A percentile compares a stretch with the other conserved stretches of the same genome.
Conservation (phyloP, 2,888 invertebrate genomes). For the Alloscopus bannaensis region DNA sequence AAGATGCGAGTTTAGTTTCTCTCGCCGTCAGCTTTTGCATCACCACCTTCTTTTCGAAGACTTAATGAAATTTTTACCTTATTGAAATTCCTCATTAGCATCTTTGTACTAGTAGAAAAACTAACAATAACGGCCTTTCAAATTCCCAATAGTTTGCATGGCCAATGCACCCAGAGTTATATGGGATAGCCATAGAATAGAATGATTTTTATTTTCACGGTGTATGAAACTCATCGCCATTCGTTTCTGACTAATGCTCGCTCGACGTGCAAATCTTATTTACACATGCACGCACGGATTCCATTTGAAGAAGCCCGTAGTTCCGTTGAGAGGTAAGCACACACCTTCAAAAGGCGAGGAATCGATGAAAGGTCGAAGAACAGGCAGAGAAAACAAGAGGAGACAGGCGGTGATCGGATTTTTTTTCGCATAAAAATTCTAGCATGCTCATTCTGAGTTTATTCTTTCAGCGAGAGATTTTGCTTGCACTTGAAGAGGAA, state of each 20-base stretch:
- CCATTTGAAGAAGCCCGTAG: not conserved
- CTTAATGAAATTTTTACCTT: not conserved
- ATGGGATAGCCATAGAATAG: not conserved
- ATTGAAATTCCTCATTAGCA: constrained; percentile 18
- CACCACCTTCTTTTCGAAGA: too few species aligned
- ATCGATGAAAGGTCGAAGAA: constrained; percentile 25
- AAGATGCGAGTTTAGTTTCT: too few species aligned
- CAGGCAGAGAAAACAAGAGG: constrained; percentile 24
- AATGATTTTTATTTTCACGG: not conserved
- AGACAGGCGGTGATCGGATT: constrained; percentile 22
- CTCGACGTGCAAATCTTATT: not conserved
- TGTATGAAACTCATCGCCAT: not conserved
- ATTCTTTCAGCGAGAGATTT: not conserved
- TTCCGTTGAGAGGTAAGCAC: not conserved
- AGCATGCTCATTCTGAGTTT: not conserved
- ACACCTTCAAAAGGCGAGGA: not conserved
- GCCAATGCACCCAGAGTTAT: not conserved
- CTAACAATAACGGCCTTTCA: not conserved
- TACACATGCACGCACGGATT: not conserved
- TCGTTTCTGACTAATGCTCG: too few species aligned
- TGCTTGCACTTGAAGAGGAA: not conserved
- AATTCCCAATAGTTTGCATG: not conserved
- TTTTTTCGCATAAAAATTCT: constrained; percentile 2
- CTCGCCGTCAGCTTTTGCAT: too few species aligned
- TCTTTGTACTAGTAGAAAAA: not conserved